Evolutionary conservation across 2,888 invertebrate species (phyloP).

Genomic region (Patella pellucida): DNA sequence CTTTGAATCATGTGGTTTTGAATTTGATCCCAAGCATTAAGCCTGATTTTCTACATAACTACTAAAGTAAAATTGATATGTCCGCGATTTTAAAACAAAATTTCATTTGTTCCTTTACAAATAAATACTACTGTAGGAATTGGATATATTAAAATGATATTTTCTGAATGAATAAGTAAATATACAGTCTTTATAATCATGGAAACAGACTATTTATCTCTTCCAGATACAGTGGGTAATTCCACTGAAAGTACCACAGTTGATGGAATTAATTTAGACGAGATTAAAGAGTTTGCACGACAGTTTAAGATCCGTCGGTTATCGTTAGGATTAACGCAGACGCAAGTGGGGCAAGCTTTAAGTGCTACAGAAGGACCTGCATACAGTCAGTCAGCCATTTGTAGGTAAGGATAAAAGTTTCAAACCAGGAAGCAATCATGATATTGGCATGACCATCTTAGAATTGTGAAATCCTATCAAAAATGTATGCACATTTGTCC

Average conservation of each 20-base stretch:
- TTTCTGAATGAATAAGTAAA: neutral
- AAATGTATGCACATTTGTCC: neutral
- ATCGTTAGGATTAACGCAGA: conserved; percentile 94
- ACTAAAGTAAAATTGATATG: no score
- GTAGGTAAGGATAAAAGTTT: conserved; percentile 81
- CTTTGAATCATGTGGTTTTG: no score
- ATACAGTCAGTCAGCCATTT: conserved; percentile 98
- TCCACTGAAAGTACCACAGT: conserved; percentile 94
- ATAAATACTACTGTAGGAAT: no score
- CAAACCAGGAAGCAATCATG: neutral
- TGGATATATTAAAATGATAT: no score
- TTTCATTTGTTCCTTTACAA: no score
- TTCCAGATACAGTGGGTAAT: conserved; percentile 79
- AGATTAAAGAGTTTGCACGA: conserved; percentile 98
- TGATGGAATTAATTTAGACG: conserved; percentile 96
- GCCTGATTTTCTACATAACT: no score
- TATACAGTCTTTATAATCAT: neutral
- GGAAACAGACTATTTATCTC: conserved; percentile 3
- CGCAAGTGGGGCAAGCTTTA: conserved; percentile 88
- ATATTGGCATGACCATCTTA: no score
- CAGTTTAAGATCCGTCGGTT: conserved; percentile 94
- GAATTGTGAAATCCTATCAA: neutral
- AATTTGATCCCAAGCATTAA: no score
- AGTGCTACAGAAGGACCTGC: conserved; percentile 97
- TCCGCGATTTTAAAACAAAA: no score